Conservation (phyloP, 1,140 invertebrate species). For the Triops cancriformis region DNA sequence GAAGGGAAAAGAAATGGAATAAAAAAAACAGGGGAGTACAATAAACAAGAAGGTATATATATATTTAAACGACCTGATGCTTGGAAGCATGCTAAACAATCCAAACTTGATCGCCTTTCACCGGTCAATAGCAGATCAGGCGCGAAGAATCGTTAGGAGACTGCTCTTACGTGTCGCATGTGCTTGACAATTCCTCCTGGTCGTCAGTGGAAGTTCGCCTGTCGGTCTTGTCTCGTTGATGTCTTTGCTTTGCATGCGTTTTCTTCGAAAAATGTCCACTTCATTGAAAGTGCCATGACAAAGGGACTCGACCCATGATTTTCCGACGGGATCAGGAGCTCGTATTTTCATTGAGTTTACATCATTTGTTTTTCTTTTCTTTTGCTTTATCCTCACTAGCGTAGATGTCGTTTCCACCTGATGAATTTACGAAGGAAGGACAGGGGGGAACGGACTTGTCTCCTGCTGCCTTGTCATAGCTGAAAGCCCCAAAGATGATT, state of each 20-base stretch:
- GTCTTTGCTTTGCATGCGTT: neutral
- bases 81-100: constrained; percentile 5
- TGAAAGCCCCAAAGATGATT: neutral
- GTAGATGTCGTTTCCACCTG: neutral
- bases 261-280: neutral
- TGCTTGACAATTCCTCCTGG: neutral
- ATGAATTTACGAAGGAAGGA: neutral
- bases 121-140: constrained; percentile 9
- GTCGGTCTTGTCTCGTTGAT: neutral
- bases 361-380: neutral
- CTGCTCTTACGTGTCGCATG: neutral
- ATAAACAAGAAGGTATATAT: neutral
- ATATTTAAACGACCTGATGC: neutral
- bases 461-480: neutral
- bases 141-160: constrained; percentile 6
- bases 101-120: neutral
- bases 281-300: constrained; percentile 6
- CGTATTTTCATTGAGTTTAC: neutral
- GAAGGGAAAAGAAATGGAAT: too few relatives aligned
- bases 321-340: neutral
- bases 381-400: neutral
- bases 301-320: neutral
- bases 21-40: too few relatives aligned
- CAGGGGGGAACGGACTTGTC: neutral
- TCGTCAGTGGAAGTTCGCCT: neutral